Base-by-base conservation (phyloP, 1,140 invertebrate genomes). In the Drosophila arawakana region DNA sequence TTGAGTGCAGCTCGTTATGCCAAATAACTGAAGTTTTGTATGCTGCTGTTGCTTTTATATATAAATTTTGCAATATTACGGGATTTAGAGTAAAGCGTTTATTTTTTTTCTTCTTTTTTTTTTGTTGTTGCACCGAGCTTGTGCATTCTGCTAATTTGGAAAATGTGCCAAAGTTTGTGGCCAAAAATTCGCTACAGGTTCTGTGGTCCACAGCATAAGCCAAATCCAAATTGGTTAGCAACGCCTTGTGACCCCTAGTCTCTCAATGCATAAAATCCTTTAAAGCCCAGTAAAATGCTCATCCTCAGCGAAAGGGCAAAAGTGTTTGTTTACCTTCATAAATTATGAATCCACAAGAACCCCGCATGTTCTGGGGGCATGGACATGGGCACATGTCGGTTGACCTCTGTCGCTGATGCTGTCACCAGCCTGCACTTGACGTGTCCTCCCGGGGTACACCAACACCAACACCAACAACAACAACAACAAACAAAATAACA, bases 301-400 rank as follows among this genome's bases (percentile, higher is more conserved):
- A 70, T 41, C 50, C 52, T 37, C 25, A 30, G 47, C 41, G 37
- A 21, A 63, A 62, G 80, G 66, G 66, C 70, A 80, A 66, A 63
- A 89, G 80, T 89, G 83, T 89, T 88, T 88, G 84, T 79, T 89
- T 88, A 89, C 83, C 84, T 89, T 75, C 83, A 88, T 88, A 89
- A 89, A 89, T 88, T 88, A 88, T 89, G 88, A 88, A 89, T 88
- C 86, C 71, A 78, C 80, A 78, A 66, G 21, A 44, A 54, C 49
- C 50, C 44, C 67, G 63, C 73, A 75, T 75, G 59, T 70, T 74
- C 49, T 58, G 59, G 39, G 59, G 59, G 37, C 55, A 62, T 55
- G 50, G 43, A 62, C 66, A 70, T 57, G 66, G 58, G 66, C 72
- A 74, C 66, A 74, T 74, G 58, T 70, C 72, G 72, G 76, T 78